Conservation (phyloP, 2,113 vertebrate genomes). For the Oncorhynchus tshawytscha region DNA sequence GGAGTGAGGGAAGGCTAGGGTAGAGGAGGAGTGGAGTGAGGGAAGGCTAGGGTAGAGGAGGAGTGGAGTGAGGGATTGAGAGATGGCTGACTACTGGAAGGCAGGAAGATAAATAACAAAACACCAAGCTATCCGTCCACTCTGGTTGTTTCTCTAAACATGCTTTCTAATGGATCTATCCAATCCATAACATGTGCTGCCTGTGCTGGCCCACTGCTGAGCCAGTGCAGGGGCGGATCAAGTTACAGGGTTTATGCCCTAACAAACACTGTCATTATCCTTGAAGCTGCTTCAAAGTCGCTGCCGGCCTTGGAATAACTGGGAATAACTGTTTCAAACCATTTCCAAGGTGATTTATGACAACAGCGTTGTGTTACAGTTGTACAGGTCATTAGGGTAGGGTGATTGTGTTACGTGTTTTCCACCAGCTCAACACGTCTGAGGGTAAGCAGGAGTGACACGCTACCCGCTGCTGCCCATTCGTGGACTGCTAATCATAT, state of each 20-base stretch:
- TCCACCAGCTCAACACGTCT: slow-evolving; percentile 29
- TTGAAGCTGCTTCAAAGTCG: slow-evolving; percentile 29
- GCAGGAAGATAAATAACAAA: not conserved
- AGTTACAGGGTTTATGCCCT: slow-evolving; percentile 58
- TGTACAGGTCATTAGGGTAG: slow-evolving; percentile 31
- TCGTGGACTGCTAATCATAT: slow-evolving; percentile 30
- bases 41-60: not conserved
- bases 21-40: no score
- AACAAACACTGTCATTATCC: slow-evolving; percentile 60
- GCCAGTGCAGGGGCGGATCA: slow-evolving; percentile 48
- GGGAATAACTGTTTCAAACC: slow-evolving; percentile 41
- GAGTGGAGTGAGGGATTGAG: slow-evolving; percentile 8
- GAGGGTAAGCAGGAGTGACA: not conserved
- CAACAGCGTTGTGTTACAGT: slow-evolving; percentile 35
- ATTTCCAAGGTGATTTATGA: slow-evolving; percentile 57
- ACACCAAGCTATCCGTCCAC: no score
- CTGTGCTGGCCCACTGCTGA: slow-evolving; percentile 27
- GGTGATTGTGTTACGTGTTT: slow-evolving; percentile 27
- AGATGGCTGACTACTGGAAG: slow-evolving; percentile 33
- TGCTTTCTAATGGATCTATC: slow-evolving; percentile 29
- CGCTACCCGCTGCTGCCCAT: slow-evolving; percentile 2
- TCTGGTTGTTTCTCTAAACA: not conserved
- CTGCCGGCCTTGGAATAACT: slow-evolving; percentile 46
- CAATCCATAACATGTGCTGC: slow-evolving; percentile 14
- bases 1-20: not conserved